Conservation (phyloP, 64 coral and sea anemone species). For the Montipora capricornis region DNA sequence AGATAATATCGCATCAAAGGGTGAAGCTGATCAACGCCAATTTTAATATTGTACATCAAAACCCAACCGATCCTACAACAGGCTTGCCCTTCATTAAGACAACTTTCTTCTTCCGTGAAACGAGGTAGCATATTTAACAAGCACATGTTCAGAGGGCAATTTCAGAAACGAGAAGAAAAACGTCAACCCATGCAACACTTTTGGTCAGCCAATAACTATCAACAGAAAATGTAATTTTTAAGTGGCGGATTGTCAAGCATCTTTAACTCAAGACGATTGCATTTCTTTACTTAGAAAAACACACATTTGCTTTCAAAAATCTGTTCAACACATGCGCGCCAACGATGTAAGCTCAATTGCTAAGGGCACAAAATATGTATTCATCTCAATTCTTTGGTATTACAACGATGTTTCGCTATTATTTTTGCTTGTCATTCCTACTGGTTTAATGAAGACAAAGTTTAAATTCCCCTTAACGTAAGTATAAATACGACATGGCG, state of each 20-base stretch:
- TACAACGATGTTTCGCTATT: slow-evolving; percentile 16
- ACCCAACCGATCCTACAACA: slow-evolving; percentile 4
- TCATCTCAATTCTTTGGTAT: slow-evolving; percentile 34
- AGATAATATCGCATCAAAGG: slow-evolving; percentile 40
- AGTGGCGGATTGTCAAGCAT: not conserved
- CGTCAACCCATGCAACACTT: not conserved
- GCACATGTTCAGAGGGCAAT: slow-evolving; percentile 4
- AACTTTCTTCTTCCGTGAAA: not conserved
- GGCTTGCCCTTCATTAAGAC: not conserved
- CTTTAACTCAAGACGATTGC: slow-evolving; percentile 7
- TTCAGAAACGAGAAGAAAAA: not conserved
- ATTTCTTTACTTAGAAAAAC: slow-evolving; percentile 21
- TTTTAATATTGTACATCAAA: slow-evolving; percentile 41
- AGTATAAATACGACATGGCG: not conserved
- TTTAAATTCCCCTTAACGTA: slow-evolving; percentile 10
- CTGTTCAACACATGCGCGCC: slow-evolving; percentile 20
- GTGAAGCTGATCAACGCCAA: slow-evolving; percentile 15
- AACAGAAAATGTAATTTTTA: not conserved
- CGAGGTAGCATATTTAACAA: not conserved
- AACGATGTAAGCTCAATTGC: not conserved
- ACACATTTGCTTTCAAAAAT: not conserved
- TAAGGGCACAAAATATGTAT: slow-evolving; percentile 36
- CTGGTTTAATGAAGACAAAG: slow-evolving; percentile 20
- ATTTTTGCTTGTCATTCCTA: slow-evolving; percentile 33
- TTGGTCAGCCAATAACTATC: not conserved